Percentiles rank a stretch among this genome's conserved stretches.
Evolutionary conservation across 2,113 vertebrate species (phyloP).

Genomic region (Naja naja): DNA sequence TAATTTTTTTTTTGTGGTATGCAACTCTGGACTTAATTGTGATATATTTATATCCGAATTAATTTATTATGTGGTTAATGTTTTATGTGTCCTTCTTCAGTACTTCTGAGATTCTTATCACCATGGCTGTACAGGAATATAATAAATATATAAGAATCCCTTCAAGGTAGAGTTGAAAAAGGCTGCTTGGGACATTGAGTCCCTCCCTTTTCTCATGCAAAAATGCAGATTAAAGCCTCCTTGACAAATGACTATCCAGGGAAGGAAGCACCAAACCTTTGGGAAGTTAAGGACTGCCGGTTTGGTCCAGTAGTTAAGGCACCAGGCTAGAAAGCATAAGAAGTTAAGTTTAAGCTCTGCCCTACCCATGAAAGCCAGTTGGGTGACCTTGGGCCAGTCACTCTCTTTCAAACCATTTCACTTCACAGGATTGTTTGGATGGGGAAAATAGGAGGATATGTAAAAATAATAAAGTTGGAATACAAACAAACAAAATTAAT

Average conservation of each 20-base stretch:
- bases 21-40: background rate
- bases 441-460: too few species aligned
- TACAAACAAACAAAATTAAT: background rate
- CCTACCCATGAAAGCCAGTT: background rate
- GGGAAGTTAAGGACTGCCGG: background rate
- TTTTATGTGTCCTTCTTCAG: background rate
- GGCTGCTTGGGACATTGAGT: background rate
- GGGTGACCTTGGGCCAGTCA: background rate
- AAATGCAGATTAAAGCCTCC: background rate
- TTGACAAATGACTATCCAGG: background rate
- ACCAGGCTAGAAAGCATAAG: background rate
- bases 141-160: background rate
- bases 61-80: background rate
- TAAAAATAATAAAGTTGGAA: too few species aligned
- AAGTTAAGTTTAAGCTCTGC: background rate
- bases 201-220: background rate
- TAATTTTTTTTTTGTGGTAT: background rate
- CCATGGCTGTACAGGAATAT: background rate
- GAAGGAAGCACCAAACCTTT: background rate
- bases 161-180: background rate
- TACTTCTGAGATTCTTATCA: background rate
- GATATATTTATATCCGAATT: background rate
- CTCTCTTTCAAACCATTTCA: background rate
- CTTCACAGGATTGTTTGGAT: too few species aligned
- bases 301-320: background rate